Evolutionary conservation across 1,140 invertebrate species (phyloP).

Genomic region (Drosophila oshimai): DNA sequence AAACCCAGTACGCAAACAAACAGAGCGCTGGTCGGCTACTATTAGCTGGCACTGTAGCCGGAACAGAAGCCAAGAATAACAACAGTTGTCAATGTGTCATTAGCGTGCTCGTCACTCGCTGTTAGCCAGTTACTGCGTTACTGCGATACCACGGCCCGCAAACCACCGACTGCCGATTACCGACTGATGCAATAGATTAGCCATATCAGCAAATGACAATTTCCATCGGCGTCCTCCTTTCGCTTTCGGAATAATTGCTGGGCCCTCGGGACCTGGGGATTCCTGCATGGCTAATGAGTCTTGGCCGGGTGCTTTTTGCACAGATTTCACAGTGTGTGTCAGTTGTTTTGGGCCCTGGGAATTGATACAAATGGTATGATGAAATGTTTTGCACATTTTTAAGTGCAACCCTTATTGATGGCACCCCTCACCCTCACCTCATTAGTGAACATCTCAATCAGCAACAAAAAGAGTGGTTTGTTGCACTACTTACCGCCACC

Average conservation of each 20-base stretch:
- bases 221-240: constrained; percentile 19
- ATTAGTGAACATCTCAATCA: constrained; percentile 12
- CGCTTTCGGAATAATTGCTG: constrained; percentile 45
- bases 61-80: constrained; percentile 29
- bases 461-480: constrained; percentile 1
- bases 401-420: constrained; percentile 48
- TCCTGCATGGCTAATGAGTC: constrained; percentile 49
- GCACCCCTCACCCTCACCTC: not conserved
- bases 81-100: constrained; percentile 72
- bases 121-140: constrained; percentile 16
- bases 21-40: constrained; percentile 11
- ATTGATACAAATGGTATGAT: constrained; percentile 34
- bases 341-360: constrained; percentile 1
- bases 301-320: constrained; percentile 28
- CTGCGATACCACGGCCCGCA: constrained; percentile 2
- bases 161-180: constrained; percentile 30
- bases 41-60: constrained; percentile 2
- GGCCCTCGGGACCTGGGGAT: constrained; percentile 25
- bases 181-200: constrained; percentile 60
- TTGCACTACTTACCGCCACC: constrained; percentile 36
- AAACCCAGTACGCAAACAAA: constrained; percentile 31
- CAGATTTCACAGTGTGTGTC: constrained; percentile 31
- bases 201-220: constrained; percentile 48
- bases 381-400: constrained; percentile 38
- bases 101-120: constrained; percentile 35